Percentiles rank a stretch among this genome's conserved stretches.
Evolutionary conservation across 2,888 invertebrate genomes (phyloP).

Genomic region (Apotomis betuletana): DNA sequence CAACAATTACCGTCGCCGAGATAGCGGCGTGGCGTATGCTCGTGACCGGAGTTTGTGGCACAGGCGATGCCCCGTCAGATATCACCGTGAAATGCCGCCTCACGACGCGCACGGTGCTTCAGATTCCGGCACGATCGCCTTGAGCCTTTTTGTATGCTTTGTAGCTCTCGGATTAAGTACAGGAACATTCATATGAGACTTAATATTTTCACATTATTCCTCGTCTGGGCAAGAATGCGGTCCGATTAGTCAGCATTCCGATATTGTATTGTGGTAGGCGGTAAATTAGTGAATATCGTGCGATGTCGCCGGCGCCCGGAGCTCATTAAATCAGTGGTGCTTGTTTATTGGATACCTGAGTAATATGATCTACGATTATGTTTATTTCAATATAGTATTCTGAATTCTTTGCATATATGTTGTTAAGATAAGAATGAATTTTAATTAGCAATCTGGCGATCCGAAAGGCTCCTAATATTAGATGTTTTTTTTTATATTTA

Average conservation of each 20-base stretch:
- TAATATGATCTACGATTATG: constrained; percentile 35
- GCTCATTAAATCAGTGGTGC: constrained; percentile 63
- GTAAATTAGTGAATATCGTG: constrained; percentile 74
- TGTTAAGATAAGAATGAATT: constrained; percentile 22
- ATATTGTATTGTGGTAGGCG: constrained; percentile 60
- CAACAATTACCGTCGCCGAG: constrained; percentile 72
- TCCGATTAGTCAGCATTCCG: constrained; percentile 76
- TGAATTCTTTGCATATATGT: constrained; percentile 23
- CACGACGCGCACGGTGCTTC: constrained; percentile 72
- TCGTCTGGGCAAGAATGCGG: constrained; percentile 76
- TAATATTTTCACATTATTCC: constrained; percentile 48
- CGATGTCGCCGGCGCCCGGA: constrained; percentile 67
- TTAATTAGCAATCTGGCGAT: constrained; percentile 11
- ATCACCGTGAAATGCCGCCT: constrained; percentile 79
- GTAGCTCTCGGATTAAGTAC: constrained; percentile 18
- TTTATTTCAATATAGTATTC: constrained; percentile 29
- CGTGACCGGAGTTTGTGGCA: constrained; percentile 78
- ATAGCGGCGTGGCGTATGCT: constrained; percentile 74
- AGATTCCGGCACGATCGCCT: constrained; percentile 72
- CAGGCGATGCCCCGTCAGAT: constrained; percentile 75
- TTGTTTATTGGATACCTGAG: constrained; percentile 38
- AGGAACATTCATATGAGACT: background rate
- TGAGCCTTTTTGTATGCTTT: constrained; percentile 55
- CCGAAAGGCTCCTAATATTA: background rate
- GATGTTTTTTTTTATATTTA: constrained; percentile 1